phyloP scores from a whole-genome alignment of 2,797 vertebrate species.

The Cheirogaleus major region DNA sequence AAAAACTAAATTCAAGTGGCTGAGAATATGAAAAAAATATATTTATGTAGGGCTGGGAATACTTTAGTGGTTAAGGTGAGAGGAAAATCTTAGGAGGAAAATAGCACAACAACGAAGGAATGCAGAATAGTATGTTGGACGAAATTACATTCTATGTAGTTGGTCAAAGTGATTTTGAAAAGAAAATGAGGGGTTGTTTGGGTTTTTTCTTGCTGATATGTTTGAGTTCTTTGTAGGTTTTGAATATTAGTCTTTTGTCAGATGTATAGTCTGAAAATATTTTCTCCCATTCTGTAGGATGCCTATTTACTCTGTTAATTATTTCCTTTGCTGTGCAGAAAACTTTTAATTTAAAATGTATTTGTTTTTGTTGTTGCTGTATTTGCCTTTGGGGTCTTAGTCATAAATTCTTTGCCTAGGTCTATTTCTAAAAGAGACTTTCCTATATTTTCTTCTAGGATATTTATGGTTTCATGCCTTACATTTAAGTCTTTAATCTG shows the following conservation, averaged over 20 bases:
- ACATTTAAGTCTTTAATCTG: background rate
- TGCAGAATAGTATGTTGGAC: background rate
- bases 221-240: background rate
- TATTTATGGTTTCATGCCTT: background rate
- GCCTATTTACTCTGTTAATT: background rate
- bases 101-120: background rate
- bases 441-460: background rate
- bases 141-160: background rate
- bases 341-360: background rate
- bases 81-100: slow-evolving; percentile 13
- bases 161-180: background rate
- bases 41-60: background rate
- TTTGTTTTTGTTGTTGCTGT: background rate
- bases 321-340: background rate
- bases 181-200: background rate
- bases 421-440: background rate
- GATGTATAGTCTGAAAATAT: background rate
- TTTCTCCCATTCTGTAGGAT: background rate
- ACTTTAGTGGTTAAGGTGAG: background rate
- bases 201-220: background rate
- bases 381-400: background rate
- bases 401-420: background rate
- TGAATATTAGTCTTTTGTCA: background rate
- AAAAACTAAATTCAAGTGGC: background rate
- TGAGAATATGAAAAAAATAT: background rate